Conservation (phyloP, 35 echinoderm and acorn worm species). For the Patiria miniata region DNA sequence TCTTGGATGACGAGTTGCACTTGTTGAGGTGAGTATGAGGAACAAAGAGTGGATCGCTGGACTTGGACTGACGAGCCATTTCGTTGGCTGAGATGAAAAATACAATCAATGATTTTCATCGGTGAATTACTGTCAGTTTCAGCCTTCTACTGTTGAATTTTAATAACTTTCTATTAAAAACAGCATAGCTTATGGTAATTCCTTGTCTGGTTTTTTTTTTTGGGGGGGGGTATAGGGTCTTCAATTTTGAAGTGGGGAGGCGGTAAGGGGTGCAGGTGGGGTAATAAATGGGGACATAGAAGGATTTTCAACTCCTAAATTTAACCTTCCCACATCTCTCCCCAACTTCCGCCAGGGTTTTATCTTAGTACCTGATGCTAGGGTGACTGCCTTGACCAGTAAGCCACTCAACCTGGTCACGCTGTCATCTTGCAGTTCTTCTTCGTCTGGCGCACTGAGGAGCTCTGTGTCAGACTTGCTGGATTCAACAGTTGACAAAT, state of each 20-base stretch:
- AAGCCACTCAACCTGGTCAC: background rate
- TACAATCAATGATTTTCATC: background rate
- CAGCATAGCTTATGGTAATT: no score
- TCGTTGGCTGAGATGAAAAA: background rate
- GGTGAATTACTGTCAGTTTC: no score
- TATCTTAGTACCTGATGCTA: background rate
- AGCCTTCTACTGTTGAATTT: no score
- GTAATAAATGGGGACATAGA: no score
- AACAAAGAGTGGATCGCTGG: background rate
- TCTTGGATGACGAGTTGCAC: constrained; percentile 11
- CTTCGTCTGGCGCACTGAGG: background rate
- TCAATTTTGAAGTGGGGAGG: no score
- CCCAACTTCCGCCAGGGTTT: no score
- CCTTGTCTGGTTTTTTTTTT: no score
- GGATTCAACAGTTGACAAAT: constrained; percentile 18
- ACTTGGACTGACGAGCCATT: constrained; percentile 8
- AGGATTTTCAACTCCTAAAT: no score
- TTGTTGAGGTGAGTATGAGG: background rate
- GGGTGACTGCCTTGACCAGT: background rate
- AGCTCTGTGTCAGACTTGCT: constrained; percentile 17
- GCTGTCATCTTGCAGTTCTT: background rate
- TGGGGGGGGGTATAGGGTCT: no score
- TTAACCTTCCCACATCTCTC: no score
- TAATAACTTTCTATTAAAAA: no score
- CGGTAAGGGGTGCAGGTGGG: no score